These are phyloP conservation scores for Iguana delicatissima DNA, from an alignment of 2,797 vertebrate species.

Conservation along the genomic window DNA sequence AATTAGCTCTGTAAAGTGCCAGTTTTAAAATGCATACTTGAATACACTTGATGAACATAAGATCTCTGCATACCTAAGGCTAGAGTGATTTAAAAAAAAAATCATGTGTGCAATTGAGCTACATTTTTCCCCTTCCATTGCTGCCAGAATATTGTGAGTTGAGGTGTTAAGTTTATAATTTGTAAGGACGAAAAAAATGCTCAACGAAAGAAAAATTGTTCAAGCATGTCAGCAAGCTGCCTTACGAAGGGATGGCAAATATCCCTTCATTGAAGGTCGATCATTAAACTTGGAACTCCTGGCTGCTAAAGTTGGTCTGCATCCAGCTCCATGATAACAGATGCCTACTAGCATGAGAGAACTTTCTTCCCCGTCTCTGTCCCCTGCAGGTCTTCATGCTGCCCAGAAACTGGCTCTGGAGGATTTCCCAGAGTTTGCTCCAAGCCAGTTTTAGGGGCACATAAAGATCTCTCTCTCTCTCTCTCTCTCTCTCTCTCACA, in stretches of 20 bases:
- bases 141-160: slow-evolving; percentile 49
- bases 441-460: not conserved
- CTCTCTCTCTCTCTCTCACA: too few species aligned
- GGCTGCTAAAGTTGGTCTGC: not conserved
- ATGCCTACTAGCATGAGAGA: not conserved
- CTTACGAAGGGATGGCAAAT: not conserved
- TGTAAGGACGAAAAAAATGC: slow-evolving; percentile 35
- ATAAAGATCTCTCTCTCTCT: not conserved
- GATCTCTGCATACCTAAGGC: slow-evolving; percentile 52
- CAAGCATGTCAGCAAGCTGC: not conserved
- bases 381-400: not conserved
- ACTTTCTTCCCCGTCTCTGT: not conserved
- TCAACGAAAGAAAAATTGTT: slow-evolving; percentile 49
- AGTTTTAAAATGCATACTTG: slow-evolving; percentile 57
- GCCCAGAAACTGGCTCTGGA: not conserved
- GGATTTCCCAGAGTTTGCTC: not conserved
- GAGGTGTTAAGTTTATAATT: slow-evolving; percentile 58
- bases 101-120: slow-evolving; percentile 40
- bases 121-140: slow-evolving; percentile 41
- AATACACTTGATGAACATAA: slow-evolving; percentile 53
- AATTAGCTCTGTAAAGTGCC: slow-evolving; percentile 63
- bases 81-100: slow-evolving; percentile 29
- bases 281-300: not conserved
- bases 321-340: not conserved
- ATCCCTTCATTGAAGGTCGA: not conserved